Evolutionary conservation across 1,140 invertebrate genomes (phyloP), one percentile per base, ranked within the genome.

Genomic region (Habropoda laboriosa): DNA sequence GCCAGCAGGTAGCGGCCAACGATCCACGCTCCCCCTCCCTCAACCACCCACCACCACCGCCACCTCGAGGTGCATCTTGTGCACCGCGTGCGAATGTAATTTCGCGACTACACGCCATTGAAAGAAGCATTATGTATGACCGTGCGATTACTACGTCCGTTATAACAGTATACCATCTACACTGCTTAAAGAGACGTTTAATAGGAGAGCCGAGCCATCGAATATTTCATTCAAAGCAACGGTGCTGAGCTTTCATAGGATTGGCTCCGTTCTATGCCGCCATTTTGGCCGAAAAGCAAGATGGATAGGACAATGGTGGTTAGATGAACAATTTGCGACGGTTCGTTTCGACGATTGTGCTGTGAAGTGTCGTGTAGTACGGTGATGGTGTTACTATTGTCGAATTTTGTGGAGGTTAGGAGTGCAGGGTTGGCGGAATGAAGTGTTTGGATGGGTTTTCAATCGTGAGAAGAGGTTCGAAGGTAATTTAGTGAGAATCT

Each of bases 121-220:
- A 66, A 64, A 42, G 61, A 42, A 64, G 38, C 38, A 42, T 64
- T 64, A 64, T 40, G 61, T 42, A 66, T 30, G 40, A 45, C 40
- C 24, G 40, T 66, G 40, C 24, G 40, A 66, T 30, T 66, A 45
- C 40, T 66, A 8, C 40, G 40, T 21, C 40, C 40, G 63, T 66
- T 66, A 66, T 66, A 45, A 45, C 40, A 66, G 40, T 66, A 66
- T 64, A 64, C 24, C 8, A 30, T 47, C 24, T 3, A 8, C n/a
- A 38, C 16, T 7, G 42, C 38, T 64, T 64, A 53, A 60, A 73
- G 35, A 60, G 70, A 27, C 32, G 35, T 51, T 53, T 42, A 57
- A 53, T 72, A 40, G 53, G 16, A 58, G 51, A 38, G 24, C 18
- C 49, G 68, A 72, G 53, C 32, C 35, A 40, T 27, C 10, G 51